phyloP scores from a whole-genome alignment of 2,113 vertebrate species.

The Drymodes brunneopygia region DNA sequence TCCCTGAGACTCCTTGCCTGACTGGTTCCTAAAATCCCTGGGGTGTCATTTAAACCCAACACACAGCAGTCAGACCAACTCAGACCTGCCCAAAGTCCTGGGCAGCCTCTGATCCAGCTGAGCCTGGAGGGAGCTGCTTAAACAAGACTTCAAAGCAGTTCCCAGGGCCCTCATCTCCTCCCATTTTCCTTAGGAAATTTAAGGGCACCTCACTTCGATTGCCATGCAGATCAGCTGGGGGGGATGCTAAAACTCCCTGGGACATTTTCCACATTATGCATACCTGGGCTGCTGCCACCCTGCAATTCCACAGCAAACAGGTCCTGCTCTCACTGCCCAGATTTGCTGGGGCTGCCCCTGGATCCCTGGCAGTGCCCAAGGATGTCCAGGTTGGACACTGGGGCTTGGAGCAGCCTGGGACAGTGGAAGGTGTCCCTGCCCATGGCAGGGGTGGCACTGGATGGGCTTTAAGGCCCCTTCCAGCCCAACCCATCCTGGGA shows the following conservation, averaged over 20 bases:
- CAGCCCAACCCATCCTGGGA: neutral
- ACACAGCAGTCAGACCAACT: neutral
- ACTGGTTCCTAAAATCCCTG: neutral
- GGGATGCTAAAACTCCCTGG: neutral
- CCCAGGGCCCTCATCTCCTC: neutral
- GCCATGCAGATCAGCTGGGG: neutral
- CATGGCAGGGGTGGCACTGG: neutral
- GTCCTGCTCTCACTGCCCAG: neutral
- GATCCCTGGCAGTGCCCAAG: too few relatives aligned
- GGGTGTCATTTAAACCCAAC: neutral
- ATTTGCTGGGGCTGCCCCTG: neutral
- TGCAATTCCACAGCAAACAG: neutral
- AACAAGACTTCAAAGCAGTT: neutral
- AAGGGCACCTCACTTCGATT: neutral
- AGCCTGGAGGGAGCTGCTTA: neutral
- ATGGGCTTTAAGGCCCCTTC: fast-evolving
- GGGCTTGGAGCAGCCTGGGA: neutral
- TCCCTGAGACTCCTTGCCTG: neutral
- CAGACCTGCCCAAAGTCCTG: neutral
- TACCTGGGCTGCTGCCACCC: neutral
- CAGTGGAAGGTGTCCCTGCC: neutral
- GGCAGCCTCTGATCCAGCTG: neutral
- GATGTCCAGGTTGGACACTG: neutral
- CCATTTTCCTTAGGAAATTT: neutral
- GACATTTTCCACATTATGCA: neutral